Conservation (phyloP, 2,113 vertebrate species). For the Monarcha castaneiventris region DNA sequence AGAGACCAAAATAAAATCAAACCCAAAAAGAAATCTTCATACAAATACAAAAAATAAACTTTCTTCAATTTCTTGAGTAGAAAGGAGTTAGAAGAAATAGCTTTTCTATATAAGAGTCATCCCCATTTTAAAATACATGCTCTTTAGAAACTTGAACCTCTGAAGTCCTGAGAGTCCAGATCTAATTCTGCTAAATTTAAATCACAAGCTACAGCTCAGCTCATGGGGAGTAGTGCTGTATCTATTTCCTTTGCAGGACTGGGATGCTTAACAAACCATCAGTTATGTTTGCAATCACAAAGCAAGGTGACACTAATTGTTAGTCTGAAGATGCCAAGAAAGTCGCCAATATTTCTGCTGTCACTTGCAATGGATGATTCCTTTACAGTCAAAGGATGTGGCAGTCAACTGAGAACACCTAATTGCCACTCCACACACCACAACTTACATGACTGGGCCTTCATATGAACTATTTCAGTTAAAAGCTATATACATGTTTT, state of each 20-base stretch:
- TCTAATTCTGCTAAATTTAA: background rate
- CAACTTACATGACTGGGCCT: background rate
- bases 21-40: background rate
- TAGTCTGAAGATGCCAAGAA: background rate
- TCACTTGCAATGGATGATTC: background rate
- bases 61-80: background rate
- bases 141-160: background rate
- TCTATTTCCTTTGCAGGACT: background rate
- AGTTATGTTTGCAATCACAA: accelerated
- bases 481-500: background rate
- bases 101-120: background rate
- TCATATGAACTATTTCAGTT: background rate
- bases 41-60: background rate
- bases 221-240: background rate
- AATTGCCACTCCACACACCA: background rate
- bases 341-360: background rate
- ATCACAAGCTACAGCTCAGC: background rate
- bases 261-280: background rate
- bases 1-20: background rate
- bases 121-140: background rate
- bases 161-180: background rate
- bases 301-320: background rate
- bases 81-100: background rate
- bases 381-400: background rate
- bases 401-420: background rate